A percentile compares a stretch with the other conserved stretches of the same genome.
Evolutionary conservation across 2,888 invertebrate species (phyloP).

Genomic region (Chalcosyrphus nemorum): DNA sequence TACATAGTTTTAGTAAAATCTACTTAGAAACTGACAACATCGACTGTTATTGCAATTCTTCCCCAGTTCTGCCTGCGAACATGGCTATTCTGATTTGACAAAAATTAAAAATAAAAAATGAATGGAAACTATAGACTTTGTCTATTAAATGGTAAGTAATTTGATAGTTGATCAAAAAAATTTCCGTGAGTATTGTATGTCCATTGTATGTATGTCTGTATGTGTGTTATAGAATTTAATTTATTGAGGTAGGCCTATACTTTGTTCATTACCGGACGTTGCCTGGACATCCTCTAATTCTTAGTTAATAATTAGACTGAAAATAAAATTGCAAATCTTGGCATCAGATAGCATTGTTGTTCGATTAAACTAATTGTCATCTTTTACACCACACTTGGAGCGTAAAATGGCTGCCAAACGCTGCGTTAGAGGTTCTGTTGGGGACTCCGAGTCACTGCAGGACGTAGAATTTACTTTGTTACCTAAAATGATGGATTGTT

Average conservation of each 20-base stretch:
- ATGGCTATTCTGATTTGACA: conserved; percentile 23
- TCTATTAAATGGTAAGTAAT: conserved; percentile 6
- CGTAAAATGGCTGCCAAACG: conserved; percentile 81
- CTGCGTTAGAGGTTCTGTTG: conserved; percentile 81
- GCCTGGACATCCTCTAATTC: neutral
- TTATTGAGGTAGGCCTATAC: conserved; percentile 45
- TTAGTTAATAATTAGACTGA: neutral
- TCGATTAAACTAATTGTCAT: conserved; percentile 29
- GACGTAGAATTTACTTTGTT: conserved; percentile 81
- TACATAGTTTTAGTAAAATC: conserved; percentile 54
- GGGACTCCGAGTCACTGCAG: conserved; percentile 82
- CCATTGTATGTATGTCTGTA: neutral
- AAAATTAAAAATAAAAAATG: neutral
- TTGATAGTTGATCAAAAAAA: too few species aligned
- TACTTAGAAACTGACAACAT: conserved; percentile 47
- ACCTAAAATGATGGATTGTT: conserved; percentile 74
- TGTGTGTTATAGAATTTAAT: neutral
- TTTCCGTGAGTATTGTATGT: neutral
- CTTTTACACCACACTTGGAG: conserved; percentile 80
- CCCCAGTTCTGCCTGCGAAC: conserved; percentile 25
- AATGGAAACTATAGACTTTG: conserved; percentile 12
- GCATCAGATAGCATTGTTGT: neutral
- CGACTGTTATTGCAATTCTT: conserved; percentile 34
- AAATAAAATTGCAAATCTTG: conserved; percentile 20
- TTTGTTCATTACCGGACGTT: conserved; percentile 42